Percentiles rank a stretch among this genome's conserved stretches.
Evolutionary conservation across 2,888 invertebrate species (phyloP).

Genomic region (Drosophila limbata): DNA sequence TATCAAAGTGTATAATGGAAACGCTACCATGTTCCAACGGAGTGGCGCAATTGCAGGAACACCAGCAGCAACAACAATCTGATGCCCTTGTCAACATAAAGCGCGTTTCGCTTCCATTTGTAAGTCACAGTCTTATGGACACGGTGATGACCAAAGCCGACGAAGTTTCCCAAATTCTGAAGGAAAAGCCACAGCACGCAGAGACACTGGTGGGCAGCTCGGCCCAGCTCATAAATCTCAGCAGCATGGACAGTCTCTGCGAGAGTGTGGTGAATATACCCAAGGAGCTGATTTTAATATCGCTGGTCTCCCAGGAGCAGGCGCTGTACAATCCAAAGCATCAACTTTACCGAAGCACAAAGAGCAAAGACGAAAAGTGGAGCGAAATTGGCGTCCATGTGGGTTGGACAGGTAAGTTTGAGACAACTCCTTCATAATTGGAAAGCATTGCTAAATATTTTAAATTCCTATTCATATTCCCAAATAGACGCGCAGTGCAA

Average conservation of each 20-base stretch:
- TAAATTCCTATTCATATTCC: neutral
- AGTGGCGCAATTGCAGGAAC: conserved; percentile 40
- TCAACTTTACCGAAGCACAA: conserved; percentile 78
- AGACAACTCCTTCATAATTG: neutral
- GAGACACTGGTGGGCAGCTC: conserved; percentile 20
- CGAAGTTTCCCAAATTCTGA: conserved; percentile 36
- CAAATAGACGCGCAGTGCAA: conserved; percentile 81
- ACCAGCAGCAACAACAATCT: conserved; percentile 41
- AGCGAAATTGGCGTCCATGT: conserved; percentile 75
- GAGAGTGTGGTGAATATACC: conserved; percentile 72
- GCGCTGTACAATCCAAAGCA: conserved; percentile 83
- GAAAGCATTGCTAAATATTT: neutral
- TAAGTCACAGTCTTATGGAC: conserved; percentile 39
- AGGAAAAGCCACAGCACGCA: conserved; percentile 48
- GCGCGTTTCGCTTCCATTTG: conserved; percentile 48
- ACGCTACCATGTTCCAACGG: conserved; percentile 55
- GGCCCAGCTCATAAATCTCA: conserved; percentile 65
- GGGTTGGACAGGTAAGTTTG: conserved; percentile 80
- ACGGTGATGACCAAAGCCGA: conserved; percentile 35
- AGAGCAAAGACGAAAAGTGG: conserved; percentile 82
- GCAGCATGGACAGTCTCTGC: conserved; percentile 61
- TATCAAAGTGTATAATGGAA: conserved; percentile 49
- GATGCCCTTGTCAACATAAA: conserved; percentile 39
- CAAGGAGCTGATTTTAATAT: conserved; percentile 80
- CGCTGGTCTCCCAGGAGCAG: conserved; percentile 81